Percentiles rank a stretch among this genome's conserved stretches.
phyloP scores from a whole-genome alignment of 2,113 vertebrate species.

The Nothoprocta pentlandii region DNA sequence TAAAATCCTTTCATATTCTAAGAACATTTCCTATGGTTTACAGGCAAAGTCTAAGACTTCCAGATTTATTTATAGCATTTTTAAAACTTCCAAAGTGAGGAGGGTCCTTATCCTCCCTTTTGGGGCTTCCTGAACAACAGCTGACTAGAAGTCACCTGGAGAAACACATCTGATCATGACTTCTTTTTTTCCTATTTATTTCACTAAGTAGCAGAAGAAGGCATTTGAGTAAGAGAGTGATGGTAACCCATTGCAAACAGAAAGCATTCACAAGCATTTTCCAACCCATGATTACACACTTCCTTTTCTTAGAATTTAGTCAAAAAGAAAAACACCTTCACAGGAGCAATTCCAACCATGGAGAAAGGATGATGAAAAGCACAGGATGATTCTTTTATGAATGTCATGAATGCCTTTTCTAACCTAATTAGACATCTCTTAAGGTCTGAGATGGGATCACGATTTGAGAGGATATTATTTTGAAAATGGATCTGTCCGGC shows the following conservation, averaged over 20 bases:
- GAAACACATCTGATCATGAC: not conserved
- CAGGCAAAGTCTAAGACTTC: not conserved
- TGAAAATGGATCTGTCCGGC: not conserved
- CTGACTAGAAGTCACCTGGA: not conserved
- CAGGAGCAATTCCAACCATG: not conserved
- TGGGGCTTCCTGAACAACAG: not conserved
- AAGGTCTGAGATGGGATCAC: not conserved
- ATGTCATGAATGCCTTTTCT: not conserved
- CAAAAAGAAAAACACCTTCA: not conserved
- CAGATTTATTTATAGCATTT: not conserved
- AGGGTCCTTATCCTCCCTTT: fast-evolving
- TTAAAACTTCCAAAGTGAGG: not conserved
- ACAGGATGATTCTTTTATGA: not conserved
- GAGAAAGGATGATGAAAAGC: not conserved
- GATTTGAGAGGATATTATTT: not conserved
- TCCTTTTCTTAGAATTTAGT: not conserved
- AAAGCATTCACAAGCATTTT: not conserved
- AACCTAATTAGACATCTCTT: not conserved
- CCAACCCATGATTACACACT: not conserved
- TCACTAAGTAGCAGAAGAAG: not conserved
- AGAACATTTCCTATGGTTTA: not conserved
- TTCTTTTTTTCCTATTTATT: not conserved
- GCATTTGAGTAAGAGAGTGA: not conserved
- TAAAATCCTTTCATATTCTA: not conserved
- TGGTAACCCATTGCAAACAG: not conserved